Base-by-base conservation (phyloP, 2,797 vertebrate species). In the Acanthiza pusilla region DNA sequence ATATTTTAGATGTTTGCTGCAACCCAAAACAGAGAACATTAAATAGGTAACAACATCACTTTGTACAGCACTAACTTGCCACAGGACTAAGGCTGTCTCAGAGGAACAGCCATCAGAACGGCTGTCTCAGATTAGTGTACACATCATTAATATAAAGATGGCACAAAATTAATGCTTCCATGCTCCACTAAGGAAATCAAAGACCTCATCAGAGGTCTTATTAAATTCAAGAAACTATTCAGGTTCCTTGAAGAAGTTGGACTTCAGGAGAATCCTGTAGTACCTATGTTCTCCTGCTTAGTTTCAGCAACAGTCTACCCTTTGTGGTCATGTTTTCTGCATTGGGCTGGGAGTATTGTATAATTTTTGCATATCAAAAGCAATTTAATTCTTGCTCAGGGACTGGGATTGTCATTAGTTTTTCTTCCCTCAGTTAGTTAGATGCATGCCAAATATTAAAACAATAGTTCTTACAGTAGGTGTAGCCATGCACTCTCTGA, bases 401-500 rank as follows among this genome's bases (percentile, higher is more conserved):
- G 32, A 25, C 38, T 75, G 45, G 40, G 22, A 74, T 38, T 73
- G 25, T 58, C 11, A 40, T 63, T 55, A 55, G 26, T 14, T 76
- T 50, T 76, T 86, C 11, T 70, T 95, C 60, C 17, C 22, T 73
- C 2, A 2, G 7, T 67, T 76, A 2, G 6, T 63, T 76, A 65
- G 22, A 67, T 22, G 10, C 50, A 57, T 23, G 32, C 43, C 54
- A 82, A 77, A 68, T 57, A 67, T 58, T 74, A 73, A 94, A 91
- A 57, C 42, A 91, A 68, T 42, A 72, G 32, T 88, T 97, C 98
- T 98, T 97, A 98, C 98, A 62, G 85, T 83, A 42, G 95, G 50
- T 92, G 97, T 66, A 85, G 95, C 94, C 83, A 70, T 58, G 23
- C 91, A 95, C 32, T 98, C 97, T 54, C 75, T 89, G 47, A 95